Percentiles rank a stretch among this genome's conserved stretches.
Evolutionary conservation across 1,140 invertebrate species (phyloP).

Genomic region (Drosophila orena): DNA sequence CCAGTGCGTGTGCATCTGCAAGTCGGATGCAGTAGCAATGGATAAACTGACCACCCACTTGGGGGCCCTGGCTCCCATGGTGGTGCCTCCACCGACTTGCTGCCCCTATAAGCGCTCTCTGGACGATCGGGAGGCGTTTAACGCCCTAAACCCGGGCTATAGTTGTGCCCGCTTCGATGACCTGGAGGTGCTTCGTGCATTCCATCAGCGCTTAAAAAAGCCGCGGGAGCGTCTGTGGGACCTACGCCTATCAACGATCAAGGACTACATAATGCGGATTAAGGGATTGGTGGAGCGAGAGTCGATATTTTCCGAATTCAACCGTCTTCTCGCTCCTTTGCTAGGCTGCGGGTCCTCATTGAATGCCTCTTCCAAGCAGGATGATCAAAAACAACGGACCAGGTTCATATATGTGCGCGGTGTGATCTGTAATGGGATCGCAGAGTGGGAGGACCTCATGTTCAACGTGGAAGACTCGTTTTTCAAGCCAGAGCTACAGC

Average conservation of each 20-base stretch:
- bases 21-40: constrained; percentile 44
- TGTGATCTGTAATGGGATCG: constrained; percentile 65
- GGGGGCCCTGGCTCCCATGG: constrained; percentile 43
- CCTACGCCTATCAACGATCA: constrained; percentile 45
- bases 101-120: constrained; percentile 69
- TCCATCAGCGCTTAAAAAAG: constrained; percentile 53
- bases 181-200: constrained; percentile 59
- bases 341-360: constrained; percentile 8
- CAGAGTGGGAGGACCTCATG: constrained; percentile 74
- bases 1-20: constrained; percentile 30
- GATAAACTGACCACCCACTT: constrained; percentile 30
- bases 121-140: constrained; percentile 70
- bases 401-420: constrained; percentile 75
- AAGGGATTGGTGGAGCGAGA: constrained; percentile 30
- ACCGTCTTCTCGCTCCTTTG: constrained; percentile 10
- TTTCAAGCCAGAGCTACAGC: constrained; percentile 57
- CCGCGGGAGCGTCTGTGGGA: constrained; percentile 58
- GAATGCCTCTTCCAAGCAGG: neutral
- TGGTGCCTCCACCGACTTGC: constrained; percentile 40
- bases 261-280: constrained; percentile 48
- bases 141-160: constrained; percentile 65
- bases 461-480: constrained; percentile 52
- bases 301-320: constrained; percentile 36
- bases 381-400: constrained; percentile 50
- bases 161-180: constrained; percentile 70